These are phyloP conservation scores for Petrolisthes manimaculis DNA, from an alignment of 2,888 invertebrate species.

Conservation along the genomic window DNA sequence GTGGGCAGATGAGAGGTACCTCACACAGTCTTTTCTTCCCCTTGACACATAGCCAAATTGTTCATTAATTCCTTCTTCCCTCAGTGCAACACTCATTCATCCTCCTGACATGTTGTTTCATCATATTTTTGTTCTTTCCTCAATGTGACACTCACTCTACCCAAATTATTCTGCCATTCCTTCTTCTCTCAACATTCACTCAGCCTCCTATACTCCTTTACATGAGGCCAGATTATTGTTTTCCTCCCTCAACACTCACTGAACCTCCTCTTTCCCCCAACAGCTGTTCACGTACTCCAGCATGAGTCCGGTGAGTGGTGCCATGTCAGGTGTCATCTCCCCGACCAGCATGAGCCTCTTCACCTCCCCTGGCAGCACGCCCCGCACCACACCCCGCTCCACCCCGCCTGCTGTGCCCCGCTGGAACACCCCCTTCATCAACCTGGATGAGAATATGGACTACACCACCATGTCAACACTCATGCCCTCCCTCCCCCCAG, in stretches of 20 bases:
- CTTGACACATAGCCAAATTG: too few relatives aligned
- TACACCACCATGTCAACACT: slow-evolving; percentile 91
- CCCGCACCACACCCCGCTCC: slow-evolving; percentile 77
- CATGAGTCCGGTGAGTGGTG: slow-evolving; percentile 64
- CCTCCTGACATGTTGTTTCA: too few relatives aligned
- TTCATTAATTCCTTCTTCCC: too few relatives aligned
- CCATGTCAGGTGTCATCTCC: slow-evolving; percentile 84
- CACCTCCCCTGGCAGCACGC: slow-evolving; percentile 79
- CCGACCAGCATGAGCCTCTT: slow-evolving; percentile 89
- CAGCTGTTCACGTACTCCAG: slow-evolving; percentile 94
- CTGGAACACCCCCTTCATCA: slow-evolving; percentile 90
- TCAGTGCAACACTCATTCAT: too few relatives aligned
- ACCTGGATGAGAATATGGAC: slow-evolving; percentile 86
- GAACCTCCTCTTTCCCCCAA: background rate
- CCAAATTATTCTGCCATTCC: background rate
- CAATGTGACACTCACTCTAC: background rate
- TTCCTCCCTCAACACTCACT: background rate
- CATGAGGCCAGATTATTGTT: background rate
- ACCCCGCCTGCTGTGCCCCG: slow-evolving; percentile 70
- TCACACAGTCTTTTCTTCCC: too few relatives aligned
- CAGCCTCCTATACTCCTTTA: slow-evolving; percentile 2
- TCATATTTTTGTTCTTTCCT: background rate
- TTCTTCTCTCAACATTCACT: slow-evolving; percentile 3
- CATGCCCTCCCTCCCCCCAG: slow-evolving; percentile 73
- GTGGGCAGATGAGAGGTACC: too few relatives aligned